Evolutionary conservation across 2,797 vertebrate genomes (phyloP).

Genomic region (Sebastes kiyomatsui): DNA sequence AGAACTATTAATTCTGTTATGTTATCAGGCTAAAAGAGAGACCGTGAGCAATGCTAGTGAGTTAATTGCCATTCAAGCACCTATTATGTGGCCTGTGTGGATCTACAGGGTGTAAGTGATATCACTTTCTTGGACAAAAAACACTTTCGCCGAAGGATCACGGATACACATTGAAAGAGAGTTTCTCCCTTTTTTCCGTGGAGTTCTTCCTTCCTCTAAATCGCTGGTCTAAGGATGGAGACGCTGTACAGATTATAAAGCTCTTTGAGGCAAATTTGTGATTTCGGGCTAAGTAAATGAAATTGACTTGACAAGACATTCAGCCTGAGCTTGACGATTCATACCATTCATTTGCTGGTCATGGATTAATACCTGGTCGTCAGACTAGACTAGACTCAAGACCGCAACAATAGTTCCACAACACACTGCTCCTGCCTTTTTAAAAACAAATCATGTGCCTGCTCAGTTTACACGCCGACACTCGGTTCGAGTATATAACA

Average conservation of each 20-base stretch:
- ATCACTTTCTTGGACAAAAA: background rate
- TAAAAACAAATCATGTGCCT: slow-evolving; percentile 53
- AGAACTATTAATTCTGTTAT: background rate
- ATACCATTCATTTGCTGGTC: no score
- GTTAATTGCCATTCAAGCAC: background rate
- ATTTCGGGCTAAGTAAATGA: background rate
- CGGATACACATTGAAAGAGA: background rate
- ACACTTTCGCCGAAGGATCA: background rate
- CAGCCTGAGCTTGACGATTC: background rate
- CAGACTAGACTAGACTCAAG: background rate
- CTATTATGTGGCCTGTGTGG: background rate
- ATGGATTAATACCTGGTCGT: background rate
- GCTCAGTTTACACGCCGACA: slow-evolving; percentile 50
- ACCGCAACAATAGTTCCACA: background rate
- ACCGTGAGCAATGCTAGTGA: background rate
- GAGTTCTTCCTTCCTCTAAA: background rate
- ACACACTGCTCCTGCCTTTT: slow-evolving; percentile 28
- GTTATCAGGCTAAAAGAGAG: background rate
- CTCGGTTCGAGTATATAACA: slow-evolving; percentile 59
- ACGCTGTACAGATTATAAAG: background rate
- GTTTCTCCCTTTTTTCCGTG: background rate
- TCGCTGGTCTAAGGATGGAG: background rate
- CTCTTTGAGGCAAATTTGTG: background rate
- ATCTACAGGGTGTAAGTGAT: background rate
- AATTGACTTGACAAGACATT: slow-evolving; percentile 8